phyloP scores from a whole-genome alignment of 2,113 vertebrate species.

The Rhineura floridana region DNA sequence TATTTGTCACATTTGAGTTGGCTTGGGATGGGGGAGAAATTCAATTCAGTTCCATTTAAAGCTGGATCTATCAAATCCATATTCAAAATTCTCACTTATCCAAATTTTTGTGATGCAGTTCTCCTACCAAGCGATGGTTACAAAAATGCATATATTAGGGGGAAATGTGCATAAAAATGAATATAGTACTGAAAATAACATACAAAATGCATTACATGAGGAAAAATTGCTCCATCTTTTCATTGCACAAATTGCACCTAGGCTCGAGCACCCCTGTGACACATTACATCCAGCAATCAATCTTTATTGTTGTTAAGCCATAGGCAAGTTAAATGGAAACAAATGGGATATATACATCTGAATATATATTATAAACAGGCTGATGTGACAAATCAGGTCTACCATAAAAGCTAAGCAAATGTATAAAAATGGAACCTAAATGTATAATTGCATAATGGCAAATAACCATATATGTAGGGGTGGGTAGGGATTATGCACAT shows the following conservation, averaged over 20 bases:
- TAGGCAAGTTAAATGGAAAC: background rate
- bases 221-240: background rate
- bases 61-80: constrained; percentile 28
- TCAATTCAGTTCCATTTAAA: fast-evolving
- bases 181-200: too few relatives aligned
- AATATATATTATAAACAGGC: background rate
- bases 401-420: background rate
- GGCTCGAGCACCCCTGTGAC: background rate
- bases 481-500: too few relatives aligned
- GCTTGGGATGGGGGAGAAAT: background rate
- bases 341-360: background rate
- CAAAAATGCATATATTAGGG: too few relatives aligned
- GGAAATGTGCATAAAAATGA: too few relatives aligned
- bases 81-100: too few relatives aligned
- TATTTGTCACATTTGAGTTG: fast-evolving
- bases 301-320: background rate
- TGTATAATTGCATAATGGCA: background rate
- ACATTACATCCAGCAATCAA: background rate
- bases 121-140: too few relatives aligned
- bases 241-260: background rate
- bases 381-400: background rate
- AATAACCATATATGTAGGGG: background rate
- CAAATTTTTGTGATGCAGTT: background rate
- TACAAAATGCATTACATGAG: too few relatives aligned
- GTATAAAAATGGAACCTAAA: background rate